Conservation (phyloP, 2,797 vertebrate genomes). For the Cyprinella venusta region DNA sequence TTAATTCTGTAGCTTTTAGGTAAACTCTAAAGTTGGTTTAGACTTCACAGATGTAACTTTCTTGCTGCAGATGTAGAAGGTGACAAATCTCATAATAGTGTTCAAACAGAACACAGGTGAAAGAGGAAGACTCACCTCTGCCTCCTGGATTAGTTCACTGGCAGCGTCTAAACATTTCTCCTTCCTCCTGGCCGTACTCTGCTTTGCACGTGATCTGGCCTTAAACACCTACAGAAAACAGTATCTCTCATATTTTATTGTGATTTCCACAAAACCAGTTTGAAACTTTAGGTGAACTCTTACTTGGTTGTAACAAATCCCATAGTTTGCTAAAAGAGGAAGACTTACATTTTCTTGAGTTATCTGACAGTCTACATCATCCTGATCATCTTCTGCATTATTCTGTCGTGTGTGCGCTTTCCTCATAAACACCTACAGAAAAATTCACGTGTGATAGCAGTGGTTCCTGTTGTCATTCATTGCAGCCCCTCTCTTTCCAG, state of each 20-base stretch:
- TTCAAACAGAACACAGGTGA: background rate
- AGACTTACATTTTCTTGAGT: conserved; percentile 9
- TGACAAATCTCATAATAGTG: background rate
- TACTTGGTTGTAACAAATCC: background rate
- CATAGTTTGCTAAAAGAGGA: background rate
- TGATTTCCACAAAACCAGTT: background rate
- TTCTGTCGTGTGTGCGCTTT: conserved; percentile 5
- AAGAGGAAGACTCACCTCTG: conserved; percentile 17
- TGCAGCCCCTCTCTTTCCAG: background rate
- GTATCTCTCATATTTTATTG: background rate
- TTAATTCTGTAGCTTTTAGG: background rate
- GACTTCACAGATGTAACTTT: background rate
- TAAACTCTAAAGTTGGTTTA: background rate
- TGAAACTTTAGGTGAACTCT: background rate
- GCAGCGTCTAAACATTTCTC: background rate
- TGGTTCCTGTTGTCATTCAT: background rate
- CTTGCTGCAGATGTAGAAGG: background rate
- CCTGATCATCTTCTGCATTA: background rate
- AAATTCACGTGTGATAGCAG: background rate
- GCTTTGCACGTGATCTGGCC: conserved; percentile 4
- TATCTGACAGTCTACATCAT: conserved; percentile 19
- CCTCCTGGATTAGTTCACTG: conserved; percentile 8
- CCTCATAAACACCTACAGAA: conserved; percentile 27
- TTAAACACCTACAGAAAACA: conserved; percentile 38
- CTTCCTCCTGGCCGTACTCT: conserved; percentile 4